phyloP scores from a whole-genome alignment of 2,797 vertebrate species.

The Danionella dracula region DNA sequence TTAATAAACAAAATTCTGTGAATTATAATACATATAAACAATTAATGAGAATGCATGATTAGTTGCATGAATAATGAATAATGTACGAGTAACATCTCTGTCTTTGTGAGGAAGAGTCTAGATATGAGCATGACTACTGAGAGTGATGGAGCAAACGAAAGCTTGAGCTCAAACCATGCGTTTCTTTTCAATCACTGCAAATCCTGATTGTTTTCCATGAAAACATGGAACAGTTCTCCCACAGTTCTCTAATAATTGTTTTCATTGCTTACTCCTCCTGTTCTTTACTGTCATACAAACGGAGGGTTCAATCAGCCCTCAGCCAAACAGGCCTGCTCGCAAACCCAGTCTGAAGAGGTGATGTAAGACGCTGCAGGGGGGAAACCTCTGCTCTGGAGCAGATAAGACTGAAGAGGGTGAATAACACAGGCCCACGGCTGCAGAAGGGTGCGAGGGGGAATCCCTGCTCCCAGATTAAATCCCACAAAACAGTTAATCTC shows the following conservation, averaged over 20 bases:
- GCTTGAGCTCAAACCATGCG: not conserved
- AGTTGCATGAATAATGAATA: too few relatives aligned
- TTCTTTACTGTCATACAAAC: slow-evolving; percentile 30
- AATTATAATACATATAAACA: too few relatives aligned
- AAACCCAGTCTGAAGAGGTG: slow-evolving; percentile 20
- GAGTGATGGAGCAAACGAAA: not conserved
- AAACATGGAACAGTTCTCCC: not conserved
- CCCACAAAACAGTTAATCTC: slow-evolving; percentile 55
- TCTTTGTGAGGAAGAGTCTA: too few relatives aligned
- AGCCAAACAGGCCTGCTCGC: slow-evolving; percentile 34
- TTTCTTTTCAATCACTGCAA: not conserved
- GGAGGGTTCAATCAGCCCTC: slow-evolving; percentile 29
- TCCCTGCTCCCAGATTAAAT: slow-evolving; percentile 48
- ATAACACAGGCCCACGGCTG: slow-evolving; percentile 40
- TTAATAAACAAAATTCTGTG: too few relatives aligned
- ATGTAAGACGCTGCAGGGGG: slow-evolving; percentile 32
- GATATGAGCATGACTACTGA: too few relatives aligned
- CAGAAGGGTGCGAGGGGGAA: slow-evolving; percentile 50
- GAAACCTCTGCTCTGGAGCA: slow-evolving; percentile 37
- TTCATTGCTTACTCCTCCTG: slow-evolving; percentile 32
- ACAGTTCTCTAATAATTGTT: slow-evolving; percentile 19
- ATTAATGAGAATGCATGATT: too few relatives aligned
- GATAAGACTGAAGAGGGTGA: slow-evolving; percentile 30
- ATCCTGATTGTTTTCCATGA: slow-evolving; percentile 28
- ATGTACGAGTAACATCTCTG: too few relatives aligned